Evolutionary conservation across 2,888 invertebrate species (phyloP).

Genomic region (Helicoverpa assulta): DNA sequence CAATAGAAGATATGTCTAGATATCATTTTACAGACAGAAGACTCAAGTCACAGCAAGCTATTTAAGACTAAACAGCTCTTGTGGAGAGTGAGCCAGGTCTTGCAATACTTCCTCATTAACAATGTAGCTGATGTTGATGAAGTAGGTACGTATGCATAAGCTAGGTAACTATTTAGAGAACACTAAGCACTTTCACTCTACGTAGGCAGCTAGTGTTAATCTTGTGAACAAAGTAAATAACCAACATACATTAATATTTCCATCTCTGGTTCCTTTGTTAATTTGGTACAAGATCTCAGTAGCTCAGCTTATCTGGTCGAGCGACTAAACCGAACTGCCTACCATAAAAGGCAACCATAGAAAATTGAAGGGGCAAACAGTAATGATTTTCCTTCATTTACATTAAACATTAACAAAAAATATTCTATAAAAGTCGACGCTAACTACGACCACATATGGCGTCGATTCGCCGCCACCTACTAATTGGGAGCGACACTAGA

Average conservation of each 20-base stretch:
- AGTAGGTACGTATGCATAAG: background rate
- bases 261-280: slow-evolving; percentile 14
- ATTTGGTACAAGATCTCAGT: slow-evolving; percentile 14
- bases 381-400: slow-evolving; percentile 87
- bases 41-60: too few relatives aligned
- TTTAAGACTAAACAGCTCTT: too few relatives aligned
- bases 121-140: background rate
- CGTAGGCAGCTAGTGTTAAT: background rate
- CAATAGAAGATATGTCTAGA: too few relatives aligned
- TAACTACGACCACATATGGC: slow-evolving; percentile 86
- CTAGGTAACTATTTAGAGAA: too few relatives aligned
- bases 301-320: slow-evolving; percentile 28
- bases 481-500: slow-evolving; percentile 88
- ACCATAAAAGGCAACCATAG: slow-evolving; percentile 76
- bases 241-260: background rate
- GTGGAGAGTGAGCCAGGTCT: background rate
- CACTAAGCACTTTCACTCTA: background rate
- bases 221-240: background rate
- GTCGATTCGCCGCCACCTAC: slow-evolving; percentile 85
- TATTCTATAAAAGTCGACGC: slow-evolving; percentile 81
- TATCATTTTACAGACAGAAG: too few relatives aligned
- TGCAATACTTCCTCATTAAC: background rate
- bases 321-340: slow-evolving; percentile 63
- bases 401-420: slow-evolving; percentile 84
- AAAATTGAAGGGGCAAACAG: slow-evolving; percentile 83